Evolutionary conservation across 2,797 vertebrate genomes (phyloP), one percentile per base, ranked within the genome.

Genomic region (Oryzias dopingdopingensis): DNA sequence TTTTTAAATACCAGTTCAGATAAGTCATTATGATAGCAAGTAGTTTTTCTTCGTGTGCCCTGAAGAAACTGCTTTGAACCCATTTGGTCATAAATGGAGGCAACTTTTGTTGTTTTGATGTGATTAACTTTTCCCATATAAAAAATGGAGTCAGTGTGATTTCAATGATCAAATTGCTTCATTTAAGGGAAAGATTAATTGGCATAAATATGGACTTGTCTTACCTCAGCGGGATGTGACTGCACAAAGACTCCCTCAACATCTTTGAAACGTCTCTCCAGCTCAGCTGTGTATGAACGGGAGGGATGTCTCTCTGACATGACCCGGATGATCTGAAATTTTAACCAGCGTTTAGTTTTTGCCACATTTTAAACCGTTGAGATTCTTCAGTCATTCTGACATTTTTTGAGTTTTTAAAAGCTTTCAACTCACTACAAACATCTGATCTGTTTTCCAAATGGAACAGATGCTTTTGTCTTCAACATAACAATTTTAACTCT

Each of bases 241-340:
- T 81, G 74, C 13, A 67, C 61, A 52, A 88, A 89, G 55, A 77
- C 60, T 4, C 75, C 77, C 59, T 89, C 78, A 0, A 77, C 74
- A 6, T 70, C 52, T 50, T 8, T 72, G 65, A 92, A 89, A 52
- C 90, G 88, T 0, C 54, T 52, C 32, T 92, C 85, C 68, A 93
- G 42, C 53, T 86, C 71, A 0, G 69, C 64, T 0, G 82, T 77
- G 69, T 92, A 92, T 5, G 70, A 67, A 22, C 76, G 75, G 0
- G 92, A 91, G 5, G 91, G 91, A 65, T 93, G 92, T 66, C 87
- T 85, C 26, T 80, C 77, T 20, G 91, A 86, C 63, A 93, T 49
- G 6, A 92, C 80, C 5, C 63, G 79, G 52, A 87, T 66, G 50
- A 90, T 82, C 89, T 90, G 69, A 46, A 75, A 83, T 18, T 4